Evolutionary conservation across 1,140 invertebrate genomes (phyloP).

Genomic region (Diuraphis noxia): DNA sequence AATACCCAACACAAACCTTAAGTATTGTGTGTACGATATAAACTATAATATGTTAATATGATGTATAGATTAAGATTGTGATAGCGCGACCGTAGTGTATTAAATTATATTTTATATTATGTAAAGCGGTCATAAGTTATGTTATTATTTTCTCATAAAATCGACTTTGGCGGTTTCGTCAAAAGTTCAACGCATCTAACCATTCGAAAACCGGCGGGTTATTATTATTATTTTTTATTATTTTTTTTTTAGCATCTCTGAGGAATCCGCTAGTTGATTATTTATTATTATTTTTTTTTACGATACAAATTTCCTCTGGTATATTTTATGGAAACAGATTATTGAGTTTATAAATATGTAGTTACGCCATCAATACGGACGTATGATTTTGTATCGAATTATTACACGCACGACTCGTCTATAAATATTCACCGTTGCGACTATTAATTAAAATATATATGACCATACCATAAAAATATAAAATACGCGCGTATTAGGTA

Average conservation of each 20-base stretch:
- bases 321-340: background rate
- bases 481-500: background rate
- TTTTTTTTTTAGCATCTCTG: background rate
- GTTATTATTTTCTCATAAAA: conserved; percentile 36
- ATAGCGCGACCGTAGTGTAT: background rate
- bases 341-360: background rate
- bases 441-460: background rate
- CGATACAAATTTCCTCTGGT: background rate
- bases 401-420: background rate
- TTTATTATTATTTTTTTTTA: background rate
- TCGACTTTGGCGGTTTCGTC: background rate
- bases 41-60: background rate
- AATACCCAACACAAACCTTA: background rate
- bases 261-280: background rate
- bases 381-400: conserved; percentile 31
- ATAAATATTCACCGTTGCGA: background rate
- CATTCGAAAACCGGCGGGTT: background rate
- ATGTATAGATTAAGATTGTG: background rate
- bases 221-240: background rate
- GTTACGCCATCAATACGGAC: background rate
- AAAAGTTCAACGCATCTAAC: background rate
- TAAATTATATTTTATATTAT: background rate
- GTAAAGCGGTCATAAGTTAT: background rate
- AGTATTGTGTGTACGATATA: background rate
- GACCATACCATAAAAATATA: background rate